phyloP scores from a whole-genome alignment of 2,113 vertebrate species.

The Cranoglanis bouderius region DNA sequence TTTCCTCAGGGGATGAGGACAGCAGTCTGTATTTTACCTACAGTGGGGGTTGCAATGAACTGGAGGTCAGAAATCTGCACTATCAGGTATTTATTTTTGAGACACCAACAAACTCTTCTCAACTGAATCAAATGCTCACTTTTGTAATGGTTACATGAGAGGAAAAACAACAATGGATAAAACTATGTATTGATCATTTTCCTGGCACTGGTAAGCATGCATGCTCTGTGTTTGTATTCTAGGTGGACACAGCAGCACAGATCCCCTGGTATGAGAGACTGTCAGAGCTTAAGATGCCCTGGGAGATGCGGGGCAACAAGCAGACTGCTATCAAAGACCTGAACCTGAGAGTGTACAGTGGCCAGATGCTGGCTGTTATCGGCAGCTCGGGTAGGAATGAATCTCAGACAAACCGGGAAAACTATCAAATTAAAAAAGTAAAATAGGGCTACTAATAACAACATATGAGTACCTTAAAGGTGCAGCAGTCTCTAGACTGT shows the following conservation, averaged over 20 bases:
- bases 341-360: constrained; percentile 85
- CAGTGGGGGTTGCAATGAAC: constrained; percentile 81
- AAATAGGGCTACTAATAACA: not conserved
- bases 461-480: not conserved
- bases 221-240: constrained; percentile 19
- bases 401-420: not conserved
- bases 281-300: constrained; percentile 85
- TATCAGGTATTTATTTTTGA: constrained; percentile 78
- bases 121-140: not conserved
- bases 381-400: constrained; percentile 85
- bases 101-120: not conserved
- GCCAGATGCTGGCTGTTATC: constrained; percentile 94
- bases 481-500: not conserved
- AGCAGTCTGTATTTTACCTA: constrained; percentile 96
- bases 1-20: constrained; percentile 84
- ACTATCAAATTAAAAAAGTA: not conserved
- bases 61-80: constrained; percentile 86
- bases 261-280: constrained; percentile 91
- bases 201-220: not conserved
- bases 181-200: not conserved
- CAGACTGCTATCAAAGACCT: constrained; percentile 82
- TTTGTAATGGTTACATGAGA: not conserved
- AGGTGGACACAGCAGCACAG: constrained; percentile 87
- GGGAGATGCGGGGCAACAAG: constrained; percentile 72
- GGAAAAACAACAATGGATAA: not conserved